Evolutionary conservation across 1,140 invertebrate genomes (phyloP).

Genomic region (Trichonephila clavata): DNA sequence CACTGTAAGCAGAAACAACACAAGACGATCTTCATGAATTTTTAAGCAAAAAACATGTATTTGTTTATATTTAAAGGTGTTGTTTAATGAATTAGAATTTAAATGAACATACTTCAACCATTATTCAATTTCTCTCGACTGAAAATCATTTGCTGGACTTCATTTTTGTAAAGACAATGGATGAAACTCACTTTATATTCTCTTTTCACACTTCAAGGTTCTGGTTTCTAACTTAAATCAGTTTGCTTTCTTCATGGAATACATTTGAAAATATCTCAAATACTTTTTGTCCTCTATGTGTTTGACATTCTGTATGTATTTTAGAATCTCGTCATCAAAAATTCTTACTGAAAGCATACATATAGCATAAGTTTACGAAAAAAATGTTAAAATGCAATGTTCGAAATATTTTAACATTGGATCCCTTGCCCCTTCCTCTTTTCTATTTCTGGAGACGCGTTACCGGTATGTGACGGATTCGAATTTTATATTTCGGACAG

Average conservation of each 20-base stretch:
- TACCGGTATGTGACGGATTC: background rate
- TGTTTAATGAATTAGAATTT: no score
- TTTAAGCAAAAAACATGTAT: no score
- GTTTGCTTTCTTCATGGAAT: background rate
- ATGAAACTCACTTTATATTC: no score
- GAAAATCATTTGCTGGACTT: no score
- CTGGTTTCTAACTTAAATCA: background rate
- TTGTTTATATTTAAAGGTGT: no score
- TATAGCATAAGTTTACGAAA: conserved; percentile 2
- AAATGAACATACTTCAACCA: no score
- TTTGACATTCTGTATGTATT: background rate
- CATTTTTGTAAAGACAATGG: no score
- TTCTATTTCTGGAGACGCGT: background rate
- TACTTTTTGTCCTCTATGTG: background rate
- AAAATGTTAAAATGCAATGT: background rate
- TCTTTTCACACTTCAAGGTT: no score
- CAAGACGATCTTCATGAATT: no score
- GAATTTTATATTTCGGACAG: conserved; percentile 2
- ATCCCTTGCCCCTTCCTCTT: background rate
- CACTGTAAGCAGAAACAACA: no score
- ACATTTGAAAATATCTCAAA: background rate
- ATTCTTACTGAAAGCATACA: background rate
- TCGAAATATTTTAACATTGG: background rate
- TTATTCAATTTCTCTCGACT: no score
- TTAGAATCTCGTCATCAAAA: background rate